phyloP scores from a whole-genome alignment of 2,797 vertebrate genomes.

The Pelochelys cantorii region DNA sequence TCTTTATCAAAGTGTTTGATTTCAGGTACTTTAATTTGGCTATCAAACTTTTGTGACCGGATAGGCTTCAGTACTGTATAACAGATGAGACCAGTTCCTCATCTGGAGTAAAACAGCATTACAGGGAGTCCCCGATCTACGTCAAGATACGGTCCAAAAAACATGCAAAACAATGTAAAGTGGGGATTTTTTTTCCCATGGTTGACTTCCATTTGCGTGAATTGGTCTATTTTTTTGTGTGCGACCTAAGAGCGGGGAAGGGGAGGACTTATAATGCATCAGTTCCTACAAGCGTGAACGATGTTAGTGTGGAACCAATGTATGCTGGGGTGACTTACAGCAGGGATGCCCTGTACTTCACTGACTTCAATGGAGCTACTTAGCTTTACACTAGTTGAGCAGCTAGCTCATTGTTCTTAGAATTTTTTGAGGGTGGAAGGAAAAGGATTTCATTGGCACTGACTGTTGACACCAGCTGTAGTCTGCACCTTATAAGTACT shows the following conservation, averaged over 20 bases:
- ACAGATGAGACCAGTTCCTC: neutral
- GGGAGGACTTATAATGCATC: too few species aligned
- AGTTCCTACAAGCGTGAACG: too few species aligned
- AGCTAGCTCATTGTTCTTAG: neutral
- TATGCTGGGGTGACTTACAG: too few species aligned
- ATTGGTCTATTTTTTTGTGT: too few species aligned
- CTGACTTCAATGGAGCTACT: neutral
- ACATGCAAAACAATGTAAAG: too few species aligned
- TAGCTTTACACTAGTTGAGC: neutral
- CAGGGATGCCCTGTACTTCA: neutral
- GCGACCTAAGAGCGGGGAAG: too few species aligned
- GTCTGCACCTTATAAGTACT: neutral
- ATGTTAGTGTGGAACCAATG: too few species aligned
- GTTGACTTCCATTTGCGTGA: too few species aligned
- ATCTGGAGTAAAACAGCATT: slow-evolving; percentile 15
- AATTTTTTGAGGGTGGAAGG: neutral
- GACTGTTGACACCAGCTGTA: neutral
- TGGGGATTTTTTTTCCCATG: too few species aligned
- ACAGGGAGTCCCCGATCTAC: too few species aligned
- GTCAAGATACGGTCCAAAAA: too few species aligned
- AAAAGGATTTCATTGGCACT: neutral
- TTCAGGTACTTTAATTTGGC: neutral
- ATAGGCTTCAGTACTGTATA: neutral
- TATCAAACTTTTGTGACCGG: neutral
- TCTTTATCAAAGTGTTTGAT: neutral